phyloP scores from a whole-genome alignment of 2,797 vertebrate species.

The Acridotheres tristis region DNA sequence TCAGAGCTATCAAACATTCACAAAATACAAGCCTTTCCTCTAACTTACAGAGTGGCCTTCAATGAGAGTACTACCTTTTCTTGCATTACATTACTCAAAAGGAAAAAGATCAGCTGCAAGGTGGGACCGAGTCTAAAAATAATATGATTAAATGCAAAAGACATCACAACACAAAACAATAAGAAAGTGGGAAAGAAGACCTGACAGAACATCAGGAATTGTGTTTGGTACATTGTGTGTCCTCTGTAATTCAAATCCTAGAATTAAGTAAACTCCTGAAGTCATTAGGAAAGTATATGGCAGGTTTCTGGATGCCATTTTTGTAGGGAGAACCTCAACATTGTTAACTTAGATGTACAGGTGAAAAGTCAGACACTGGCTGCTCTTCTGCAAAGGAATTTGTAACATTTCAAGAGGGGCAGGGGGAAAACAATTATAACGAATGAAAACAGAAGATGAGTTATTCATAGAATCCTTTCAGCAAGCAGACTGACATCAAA shows the following conservation, averaged over 20 bases:
- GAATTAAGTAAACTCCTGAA: neutral
- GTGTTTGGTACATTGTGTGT: neutral
- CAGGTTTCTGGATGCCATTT: slow-evolving; percentile 37
- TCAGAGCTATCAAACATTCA: slow-evolving; percentile 47
- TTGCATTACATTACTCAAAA: neutral
- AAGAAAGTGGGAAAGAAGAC: neutral
- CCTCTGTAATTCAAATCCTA: slow-evolving; percentile 13
- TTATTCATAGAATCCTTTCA: slow-evolving; percentile 35
- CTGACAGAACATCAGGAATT: neutral
- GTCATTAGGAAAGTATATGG: neutral
- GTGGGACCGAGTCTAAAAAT: slow-evolving; percentile 20
- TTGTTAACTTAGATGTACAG: neutral
- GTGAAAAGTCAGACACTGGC: neutral
- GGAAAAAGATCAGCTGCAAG: neutral
- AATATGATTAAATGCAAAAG: neutral
- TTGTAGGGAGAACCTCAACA: neutral
- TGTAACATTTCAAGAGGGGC: slow-evolving; percentile 4
- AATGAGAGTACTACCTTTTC: neutral
- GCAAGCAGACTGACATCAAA: slow-evolving; percentile 10
- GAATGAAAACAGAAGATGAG: slow-evolving; percentile 9
- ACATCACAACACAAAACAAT: neutral
- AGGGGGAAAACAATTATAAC: neutral
- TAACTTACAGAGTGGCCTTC: slow-evolving; percentile 42
- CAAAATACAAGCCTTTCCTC: slow-evolving; percentile 39
- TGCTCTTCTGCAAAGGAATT: neutral